Percentiles rank a stretch among this genome's conserved stretches.
These are phyloP conservation scores for Thunnus thynnus DNA, from an alignment of 2,113 vertebrate species.

Conservation along the genomic window DNA sequence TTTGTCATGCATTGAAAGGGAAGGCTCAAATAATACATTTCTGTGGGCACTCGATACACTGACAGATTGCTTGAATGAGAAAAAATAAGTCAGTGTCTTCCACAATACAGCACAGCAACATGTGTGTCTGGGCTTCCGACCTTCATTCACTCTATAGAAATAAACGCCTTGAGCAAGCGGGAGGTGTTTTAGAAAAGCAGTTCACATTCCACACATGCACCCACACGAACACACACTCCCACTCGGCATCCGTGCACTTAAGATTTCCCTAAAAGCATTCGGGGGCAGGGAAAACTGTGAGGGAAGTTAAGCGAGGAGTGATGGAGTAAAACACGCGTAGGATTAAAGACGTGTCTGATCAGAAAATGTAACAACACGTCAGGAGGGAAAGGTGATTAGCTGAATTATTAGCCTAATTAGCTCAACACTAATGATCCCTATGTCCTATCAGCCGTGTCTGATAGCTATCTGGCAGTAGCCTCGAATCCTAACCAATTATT, in stretches of 20 bases:
- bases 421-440: slow-evolving; percentile 44
- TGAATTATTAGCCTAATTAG: slow-evolving; percentile 75
- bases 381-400: slow-evolving; percentile 59
- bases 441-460: slow-evolving; percentile 62
- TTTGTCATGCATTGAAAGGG: slow-evolving; percentile 27
- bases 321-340: slow-evolving; percentile 28
- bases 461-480: slow-evolving; percentile 41
- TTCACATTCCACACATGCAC: slow-evolving; percentile 4
- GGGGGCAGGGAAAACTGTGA: background rate
- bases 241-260: background rate
- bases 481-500: slow-evolving; percentile 16
- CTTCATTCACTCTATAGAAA: slow-evolving; percentile 43
- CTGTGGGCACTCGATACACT: background rate
- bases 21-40: slow-evolving; percentile 32
- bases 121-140: slow-evolving; percentile 28
- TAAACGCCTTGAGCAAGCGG: slow-evolving; percentile 28
- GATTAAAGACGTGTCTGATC: slow-evolving; percentile 43
- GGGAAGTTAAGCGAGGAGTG: background rate
- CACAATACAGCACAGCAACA: slow-evolving; percentile 27
- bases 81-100: slow-evolving; percentile 44
- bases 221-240: background rate
- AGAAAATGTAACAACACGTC: slow-evolving; percentile 54
- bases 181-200: slow-evolving; percentile 10
- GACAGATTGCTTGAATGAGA: slow-evolving; percentile 53
- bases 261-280: background rate